Percentiles rank a stretch among this genome's conserved stretches.
Evolutionary conservation across 1,140 invertebrate genomes (phyloP).

Genomic region (Drosophila erecta): DNA sequence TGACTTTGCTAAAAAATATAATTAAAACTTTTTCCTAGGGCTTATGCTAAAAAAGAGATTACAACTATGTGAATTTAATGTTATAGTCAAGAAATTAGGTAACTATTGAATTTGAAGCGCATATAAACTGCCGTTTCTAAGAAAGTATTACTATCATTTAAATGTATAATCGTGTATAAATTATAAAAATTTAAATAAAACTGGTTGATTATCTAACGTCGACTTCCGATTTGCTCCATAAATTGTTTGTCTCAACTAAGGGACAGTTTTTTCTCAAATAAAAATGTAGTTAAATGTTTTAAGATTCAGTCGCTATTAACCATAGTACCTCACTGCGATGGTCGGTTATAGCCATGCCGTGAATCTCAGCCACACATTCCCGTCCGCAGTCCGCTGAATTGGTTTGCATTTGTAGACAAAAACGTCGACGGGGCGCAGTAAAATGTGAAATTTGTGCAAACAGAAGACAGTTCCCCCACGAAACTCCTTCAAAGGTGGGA

Average conservation of each 20-base stretch:
- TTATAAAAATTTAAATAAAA: background rate
- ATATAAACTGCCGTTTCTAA: background rate
- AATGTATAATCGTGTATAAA: background rate
- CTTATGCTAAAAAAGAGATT: background rate
- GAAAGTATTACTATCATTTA: background rate
- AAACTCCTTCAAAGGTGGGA: constrained; percentile 3
- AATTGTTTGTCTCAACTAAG: too few relatives aligned
- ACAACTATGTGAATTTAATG: background rate
- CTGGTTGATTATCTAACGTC: too few relatives aligned
- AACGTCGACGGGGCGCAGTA: constrained; percentile 66
- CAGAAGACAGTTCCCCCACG: constrained; percentile 38
- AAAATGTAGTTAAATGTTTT: background rate
- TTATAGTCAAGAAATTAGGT: background rate
- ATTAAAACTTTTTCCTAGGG: background rate
- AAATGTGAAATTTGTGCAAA: constrained; percentile 81
- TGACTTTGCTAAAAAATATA: background rate
- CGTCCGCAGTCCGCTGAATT: constrained; percentile 64
- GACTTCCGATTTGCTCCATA: too few relatives aligned
- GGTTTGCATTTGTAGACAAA: constrained; percentile 78
- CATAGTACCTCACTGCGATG: constrained; percentile 24
- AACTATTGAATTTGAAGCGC: background rate
- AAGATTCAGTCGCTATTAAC: background rate
- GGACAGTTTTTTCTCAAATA: background rate
- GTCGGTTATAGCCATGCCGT: constrained; percentile 22
- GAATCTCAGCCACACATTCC: constrained; percentile 63